These are phyloP conservation scores for Cottus gobio DNA, from an alignment of 2,113 vertebrate genomes.

Conservation along the genomic window DNA sequence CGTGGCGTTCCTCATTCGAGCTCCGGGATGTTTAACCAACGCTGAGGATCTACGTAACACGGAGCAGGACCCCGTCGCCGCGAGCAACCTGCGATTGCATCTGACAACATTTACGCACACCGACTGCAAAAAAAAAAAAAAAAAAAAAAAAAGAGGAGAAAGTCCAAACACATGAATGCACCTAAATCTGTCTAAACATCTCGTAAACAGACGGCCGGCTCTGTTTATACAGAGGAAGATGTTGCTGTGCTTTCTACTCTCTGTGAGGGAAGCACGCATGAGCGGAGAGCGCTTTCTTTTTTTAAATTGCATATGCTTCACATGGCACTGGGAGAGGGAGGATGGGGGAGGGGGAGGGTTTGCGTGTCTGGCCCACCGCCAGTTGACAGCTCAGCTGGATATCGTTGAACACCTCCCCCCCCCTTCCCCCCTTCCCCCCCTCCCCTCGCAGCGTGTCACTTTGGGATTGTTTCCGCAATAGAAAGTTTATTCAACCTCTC, in stretches of 20 bases:
- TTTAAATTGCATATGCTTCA: conserved; percentile 87
- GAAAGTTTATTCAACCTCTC: conserved; percentile 97
- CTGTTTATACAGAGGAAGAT: conserved; percentile 77
- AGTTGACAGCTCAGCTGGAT: conserved; percentile 96
- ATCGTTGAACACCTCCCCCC: conserved; percentile 87
- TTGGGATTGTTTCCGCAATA: conserved; percentile 91
- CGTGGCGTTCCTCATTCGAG: conserved; percentile 24
- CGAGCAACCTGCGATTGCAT: conserved; percentile 60
- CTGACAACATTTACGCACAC: conserved; percentile 77
- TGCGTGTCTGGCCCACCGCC: conserved; percentile 93
- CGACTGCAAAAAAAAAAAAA: conserved; percentile 32
- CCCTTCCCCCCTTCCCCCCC: conserved; percentile 81
- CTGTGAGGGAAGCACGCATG: conserved; percentile 80
- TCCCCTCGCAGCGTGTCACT: conserved; percentile 90
- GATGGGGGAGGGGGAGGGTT: conserved; percentile 72
- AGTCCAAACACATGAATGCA: conserved; percentile 69
- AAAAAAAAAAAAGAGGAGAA: neutral
- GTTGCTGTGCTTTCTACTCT: conserved; percentile 71
- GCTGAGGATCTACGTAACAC: conserved; percentile 6
- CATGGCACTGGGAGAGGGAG: conserved; percentile 80
- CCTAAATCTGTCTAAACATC: conserved; percentile 76
- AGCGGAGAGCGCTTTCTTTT: conserved; percentile 78
- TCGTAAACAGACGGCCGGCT: conserved; percentile 76
- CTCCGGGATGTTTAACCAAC: conserved; percentile 55
- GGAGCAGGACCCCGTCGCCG: conserved; percentile 51